A percentile compares a stretch with the other conserved stretches of the same genome.
phyloP scores from a whole-genome alignment of 1,140 invertebrate genomes.

The Ostrea edulis region DNA sequence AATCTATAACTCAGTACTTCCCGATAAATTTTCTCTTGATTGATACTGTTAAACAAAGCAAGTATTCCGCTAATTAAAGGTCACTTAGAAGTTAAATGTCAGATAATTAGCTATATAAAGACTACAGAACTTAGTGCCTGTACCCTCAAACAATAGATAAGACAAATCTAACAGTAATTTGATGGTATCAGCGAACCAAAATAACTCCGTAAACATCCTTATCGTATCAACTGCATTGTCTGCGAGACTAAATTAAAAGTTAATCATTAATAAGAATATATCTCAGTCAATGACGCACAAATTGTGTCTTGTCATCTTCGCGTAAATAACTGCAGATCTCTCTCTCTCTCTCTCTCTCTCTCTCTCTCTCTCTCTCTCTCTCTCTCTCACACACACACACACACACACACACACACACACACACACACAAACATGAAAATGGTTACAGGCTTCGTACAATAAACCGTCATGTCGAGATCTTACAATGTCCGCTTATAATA shows the following conservation, averaged over 20 bases:
- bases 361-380: too few species aligned
- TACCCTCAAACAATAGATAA: background rate
- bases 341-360: too few species aligned
- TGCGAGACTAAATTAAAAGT: background rate
- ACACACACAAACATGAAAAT: too few species aligned
- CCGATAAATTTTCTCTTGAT: background rate
- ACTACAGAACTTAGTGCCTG: background rate
- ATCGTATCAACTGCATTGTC: background rate
- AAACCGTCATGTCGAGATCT: too few species aligned
- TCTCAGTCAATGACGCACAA: background rate
- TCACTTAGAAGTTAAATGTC: background rate
- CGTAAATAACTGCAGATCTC: background rate
- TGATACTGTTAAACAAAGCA: background rate
- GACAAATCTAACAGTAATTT: background rate
- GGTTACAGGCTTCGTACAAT: too few species aligned
- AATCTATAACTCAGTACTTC: background rate
- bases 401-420: too few species aligned
- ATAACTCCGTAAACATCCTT: background rate
- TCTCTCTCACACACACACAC: too few species aligned
- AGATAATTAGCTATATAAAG: slow-evolving; percentile 7
- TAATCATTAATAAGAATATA: background rate
- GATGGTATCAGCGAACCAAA: background rate
- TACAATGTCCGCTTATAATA: too few species aligned
- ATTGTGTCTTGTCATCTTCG: background rate
- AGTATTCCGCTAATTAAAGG: background rate